Evolutionary conservation across 1,140 invertebrate genomes (phyloP).

Genomic region (Oppia nitens): DNA sequence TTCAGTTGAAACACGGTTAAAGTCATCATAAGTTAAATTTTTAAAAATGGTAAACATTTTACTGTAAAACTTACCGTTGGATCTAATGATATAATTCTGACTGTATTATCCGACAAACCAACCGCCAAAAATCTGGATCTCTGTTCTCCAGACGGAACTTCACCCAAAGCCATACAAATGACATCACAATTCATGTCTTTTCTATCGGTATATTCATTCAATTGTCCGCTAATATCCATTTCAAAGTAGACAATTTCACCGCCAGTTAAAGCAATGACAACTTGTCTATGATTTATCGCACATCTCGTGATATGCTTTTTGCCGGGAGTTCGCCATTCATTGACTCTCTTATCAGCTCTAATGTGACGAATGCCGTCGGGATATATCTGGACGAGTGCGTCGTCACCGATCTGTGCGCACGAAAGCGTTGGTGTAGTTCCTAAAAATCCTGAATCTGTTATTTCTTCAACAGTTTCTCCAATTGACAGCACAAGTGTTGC

Average conservation of each 20-base stretch:
- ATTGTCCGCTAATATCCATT: constrained; percentile 92
- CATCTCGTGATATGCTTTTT: constrained; percentile 95
- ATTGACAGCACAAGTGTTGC: constrained; percentile 97
- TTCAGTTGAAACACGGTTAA: constrained; percentile 11
- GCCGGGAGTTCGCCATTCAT: constrained; percentile 96
- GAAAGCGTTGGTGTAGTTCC: constrained; percentile 94
- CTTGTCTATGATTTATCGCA: constrained; percentile 94
- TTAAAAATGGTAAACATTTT: background rate
- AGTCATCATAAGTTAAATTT: background rate
- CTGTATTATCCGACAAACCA: constrained; percentile 87
- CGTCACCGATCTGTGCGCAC: constrained; percentile 89
- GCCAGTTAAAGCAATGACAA: constrained; percentile 91
- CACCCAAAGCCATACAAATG: constrained; percentile 93
- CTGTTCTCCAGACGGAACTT: constrained; percentile 85
- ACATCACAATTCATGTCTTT: constrained; percentile 84
- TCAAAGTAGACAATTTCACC: constrained; percentile 99
- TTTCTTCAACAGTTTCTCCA: constrained; percentile 99
- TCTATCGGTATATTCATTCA: constrained; percentile 89
- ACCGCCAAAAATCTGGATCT: constrained; percentile 92
- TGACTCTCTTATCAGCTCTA: constrained; percentile 86
- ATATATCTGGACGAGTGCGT: constrained; percentile 94
- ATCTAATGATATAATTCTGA: constrained; percentile 92
- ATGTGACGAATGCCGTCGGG: constrained; percentile 98
- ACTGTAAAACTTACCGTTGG: constrained; percentile 46
- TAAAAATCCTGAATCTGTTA: constrained; percentile 95